A percentile compares a stretch with the other conserved stretches of the same genome.
phyloP scores from a whole-genome alignment of 2,888 invertebrate species.

The Ennomos erosarius region DNA sequence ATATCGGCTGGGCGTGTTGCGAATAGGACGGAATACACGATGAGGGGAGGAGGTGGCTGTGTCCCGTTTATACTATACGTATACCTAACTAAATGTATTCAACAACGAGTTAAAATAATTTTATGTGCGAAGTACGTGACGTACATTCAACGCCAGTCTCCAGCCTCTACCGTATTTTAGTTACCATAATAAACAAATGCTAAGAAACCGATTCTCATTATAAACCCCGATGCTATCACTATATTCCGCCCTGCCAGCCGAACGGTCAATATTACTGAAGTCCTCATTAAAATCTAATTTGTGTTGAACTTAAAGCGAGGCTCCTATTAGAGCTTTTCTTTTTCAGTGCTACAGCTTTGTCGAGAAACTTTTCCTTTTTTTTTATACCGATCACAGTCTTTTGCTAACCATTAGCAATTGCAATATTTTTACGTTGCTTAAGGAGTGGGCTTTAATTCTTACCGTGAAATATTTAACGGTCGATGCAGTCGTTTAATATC shows the following conservation, averaged over 20 bases:
- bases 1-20: slow-evolving; percentile 81
- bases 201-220: slow-evolving; percentile 48
- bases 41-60: slow-evolving; percentile 71
- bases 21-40: slow-evolving; percentile 81
- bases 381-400: slow-evolving; percentile 38
- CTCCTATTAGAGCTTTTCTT: slow-evolving; percentile 55
- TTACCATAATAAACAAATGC: slow-evolving; percentile 42
- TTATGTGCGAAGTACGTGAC: slow-evolving; percentile 61
- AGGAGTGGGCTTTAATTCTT: slow-evolving; percentile 28
- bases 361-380: slow-evolving; percentile 35
- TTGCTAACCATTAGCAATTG: slow-evolving; percentile 39
- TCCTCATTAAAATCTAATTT: slow-evolving; percentile 66
- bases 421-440: slow-evolving; percentile 35
- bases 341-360: slow-evolving; percentile 49
- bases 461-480: slow-evolving; percentile 36
- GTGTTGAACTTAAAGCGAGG: slow-evolving; percentile 57
- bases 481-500: slow-evolving; percentile 49
- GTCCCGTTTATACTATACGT: slow-evolving; percentile 69
- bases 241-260: slow-evolving; percentile 42
- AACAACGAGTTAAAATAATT: slow-evolving; percentile 67
- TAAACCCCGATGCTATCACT: slow-evolving; percentile 46
- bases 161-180: slow-evolving; percentile 15
- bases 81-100: slow-evolving; percentile 69
- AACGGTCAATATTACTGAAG: slow-evolving; percentile 56
- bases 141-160: slow-evolving; percentile 35